Base-by-base conservation (phyloP, 2,888 invertebrate species). In the Lysandra bellargus region DNA sequence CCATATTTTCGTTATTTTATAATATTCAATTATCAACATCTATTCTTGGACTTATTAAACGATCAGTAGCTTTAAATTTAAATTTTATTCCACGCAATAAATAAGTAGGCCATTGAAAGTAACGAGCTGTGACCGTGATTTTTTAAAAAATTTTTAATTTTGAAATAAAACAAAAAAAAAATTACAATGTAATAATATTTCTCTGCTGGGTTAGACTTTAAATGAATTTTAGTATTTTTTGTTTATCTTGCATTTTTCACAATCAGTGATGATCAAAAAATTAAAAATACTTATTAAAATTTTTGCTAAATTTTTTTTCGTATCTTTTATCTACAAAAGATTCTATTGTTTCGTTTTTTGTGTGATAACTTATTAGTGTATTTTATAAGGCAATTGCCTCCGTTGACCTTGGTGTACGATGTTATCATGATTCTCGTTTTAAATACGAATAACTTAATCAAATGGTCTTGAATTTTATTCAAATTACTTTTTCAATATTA, bases 401-500 rank as follows among this genome's bases (percentile, higher is more conserved):
- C n/a, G 44, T 44, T 74, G 74, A 44, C 74, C 74, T 44, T 74
- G 44, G 7, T 12, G 33, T 17, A 6, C 4, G 40, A 44, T 40
- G 74, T 23, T 44, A 77, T 33, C 57, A 57, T 14, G 30, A 77
- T 57, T 9, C 53, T 17, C 7, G 33, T 53, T 77, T 77, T 77
- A 44, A 74, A 74, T 44, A 44, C n/a, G 74, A 74, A 77, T 57
- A 57, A 60, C 60, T 61, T 78, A 60, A 37, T 30, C 61, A 78
- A 77, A 78, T 37, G 33, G 33, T 53, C 60, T 77, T 77, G 57
- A 60, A 69, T 40, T 60, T 78, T 78, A 78, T 80, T 79, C 64
- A 80, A 80, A 80, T 81, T 78, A 78, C 44, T n/a, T 74, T 74
- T 74, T 74, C 40, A n/a, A 69, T 69, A 69, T 69, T 33, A 69